These are phyloP conservation scores for Folsomia candida DNA, from an alignment of 2,888 invertebrate species.

Conservation along the genomic window DNA sequence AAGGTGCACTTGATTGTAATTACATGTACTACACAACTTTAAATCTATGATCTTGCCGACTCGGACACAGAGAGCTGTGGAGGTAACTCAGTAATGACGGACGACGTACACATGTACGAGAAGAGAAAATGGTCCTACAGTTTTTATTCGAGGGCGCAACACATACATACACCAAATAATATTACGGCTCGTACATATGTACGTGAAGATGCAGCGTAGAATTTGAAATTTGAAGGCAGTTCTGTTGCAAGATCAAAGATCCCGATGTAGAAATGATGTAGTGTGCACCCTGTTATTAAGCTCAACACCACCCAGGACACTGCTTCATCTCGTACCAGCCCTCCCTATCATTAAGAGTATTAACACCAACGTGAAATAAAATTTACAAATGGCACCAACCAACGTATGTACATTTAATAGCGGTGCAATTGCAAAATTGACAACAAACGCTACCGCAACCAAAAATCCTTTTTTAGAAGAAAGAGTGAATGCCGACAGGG, in stretches of 20 bases:
- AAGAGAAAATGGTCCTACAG: neutral
- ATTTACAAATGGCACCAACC: constrained; percentile 41
- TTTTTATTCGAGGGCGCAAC: too few relatives aligned
- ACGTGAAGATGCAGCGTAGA: too few relatives aligned
- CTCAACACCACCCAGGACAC: constrained; percentile 50
- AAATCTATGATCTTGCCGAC: constrained; percentile 1
- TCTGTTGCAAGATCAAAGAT: constrained; percentile 19
- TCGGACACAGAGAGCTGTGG: too few relatives aligned
- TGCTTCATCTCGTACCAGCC: constrained; percentile 40
- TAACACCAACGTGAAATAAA: constrained; percentile 39
- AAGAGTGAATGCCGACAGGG: neutral
- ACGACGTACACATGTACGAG: neutral
- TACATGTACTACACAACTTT: neutral
- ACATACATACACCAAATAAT: too few relatives aligned
- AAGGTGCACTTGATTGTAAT: constrained; percentile 12
- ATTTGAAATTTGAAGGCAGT: too few relatives aligned
- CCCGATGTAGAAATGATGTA: constrained; percentile 28
- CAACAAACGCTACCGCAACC: constrained; percentile 2
- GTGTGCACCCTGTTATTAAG: constrained; percentile 48
- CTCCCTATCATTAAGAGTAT: constrained; percentile 50
- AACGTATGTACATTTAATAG: constrained; percentile 41
- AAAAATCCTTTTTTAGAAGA: neutral
- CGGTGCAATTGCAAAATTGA: constrained; percentile 47
- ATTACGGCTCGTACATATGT: too few relatives aligned
- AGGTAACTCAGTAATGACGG: too few relatives aligned